phyloP scores from a whole-genome alignment of 53 echinoderm and acorn worm species.

The Paelopatides confundens region DNA sequence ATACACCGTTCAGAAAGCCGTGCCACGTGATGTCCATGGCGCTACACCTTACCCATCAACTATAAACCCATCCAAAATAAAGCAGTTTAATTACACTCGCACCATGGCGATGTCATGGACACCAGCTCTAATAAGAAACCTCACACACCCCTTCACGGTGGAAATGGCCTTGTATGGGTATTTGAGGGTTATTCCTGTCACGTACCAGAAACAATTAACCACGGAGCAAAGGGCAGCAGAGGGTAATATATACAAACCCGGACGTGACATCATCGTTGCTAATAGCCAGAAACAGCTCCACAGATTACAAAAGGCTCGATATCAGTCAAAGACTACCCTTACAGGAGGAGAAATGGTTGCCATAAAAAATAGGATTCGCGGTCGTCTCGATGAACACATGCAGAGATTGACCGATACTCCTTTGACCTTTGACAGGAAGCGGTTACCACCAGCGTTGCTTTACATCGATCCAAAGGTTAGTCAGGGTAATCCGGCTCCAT shows the following conservation, averaged over 20 bases:
- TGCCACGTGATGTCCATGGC: neutral
- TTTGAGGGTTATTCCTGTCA: neutral
- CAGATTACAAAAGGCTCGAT: neutral
- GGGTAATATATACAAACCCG: slow-evolving; percentile 34
- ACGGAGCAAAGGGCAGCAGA: neutral
- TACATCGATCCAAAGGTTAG: slow-evolving; percentile 32
- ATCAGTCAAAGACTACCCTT: neutral
- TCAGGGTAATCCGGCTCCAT: neutral
- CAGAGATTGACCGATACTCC: neutral
- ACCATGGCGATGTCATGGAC: neutral
- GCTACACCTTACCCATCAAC: neutral
- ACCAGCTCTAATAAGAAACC: neutral
- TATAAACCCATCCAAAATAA: neutral
- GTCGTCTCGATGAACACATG: neutral
- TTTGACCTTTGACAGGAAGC: slow-evolving; percentile 12
- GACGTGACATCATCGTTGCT: slow-evolving; percentile 40
- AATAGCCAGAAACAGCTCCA: neutral
- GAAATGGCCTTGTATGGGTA: neutral
- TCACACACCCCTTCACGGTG: slow-evolving; percentile 16
- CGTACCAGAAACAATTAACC: neutral
- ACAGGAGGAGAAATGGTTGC: slow-evolving; percentile 10
- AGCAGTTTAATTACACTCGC: neutral
- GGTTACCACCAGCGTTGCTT: slow-evolving; percentile 10
- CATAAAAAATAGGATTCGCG: neutral
- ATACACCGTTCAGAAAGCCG: neutral